A percentile compares a stretch with the other conserved stretches of the same genome.
These are phyloP conservation scores for Leptinotarsa haldemani DNA, from an alignment of 2,888 invertebrate genomes.

Conservation along the genomic window DNA sequence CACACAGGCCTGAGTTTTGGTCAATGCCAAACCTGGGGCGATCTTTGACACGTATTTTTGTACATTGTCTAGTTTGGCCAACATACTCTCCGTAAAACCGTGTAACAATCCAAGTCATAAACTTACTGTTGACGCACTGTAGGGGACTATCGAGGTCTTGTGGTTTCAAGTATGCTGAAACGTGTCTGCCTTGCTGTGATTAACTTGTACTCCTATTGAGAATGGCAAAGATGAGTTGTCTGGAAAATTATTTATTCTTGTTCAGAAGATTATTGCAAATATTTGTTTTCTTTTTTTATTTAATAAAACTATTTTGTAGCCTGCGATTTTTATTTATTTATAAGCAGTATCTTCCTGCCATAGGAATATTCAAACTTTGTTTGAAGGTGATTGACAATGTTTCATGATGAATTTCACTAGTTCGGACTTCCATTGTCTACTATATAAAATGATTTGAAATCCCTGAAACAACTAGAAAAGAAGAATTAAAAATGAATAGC, in stretches of 20 bases:
- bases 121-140: neutral
- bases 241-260: constrained; percentile 44
- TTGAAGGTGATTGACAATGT: too few species aligned
- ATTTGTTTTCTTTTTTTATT: constrained; percentile 9
- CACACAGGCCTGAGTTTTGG: neutral
- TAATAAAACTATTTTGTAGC: constrained; percentile 15
- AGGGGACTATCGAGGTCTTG: neutral
- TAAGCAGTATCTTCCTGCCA: too few species aligned
- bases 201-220: constrained; percentile 45
- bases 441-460: too few species aligned
- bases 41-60: neutral
- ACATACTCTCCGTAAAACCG: neutral
- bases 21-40: neutral
- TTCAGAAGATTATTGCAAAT: constrained; percentile 6
- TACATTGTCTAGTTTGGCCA: neutral
- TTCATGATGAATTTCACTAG: too few species aligned
- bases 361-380: too few species aligned
- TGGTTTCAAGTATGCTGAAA: constrained; percentile 37
- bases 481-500: too few species aligned
- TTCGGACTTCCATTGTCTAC: too few species aligned
- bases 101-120: too few species aligned
- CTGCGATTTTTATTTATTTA: neutral
- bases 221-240: constrained; percentile 39
- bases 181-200: constrained; percentile 56
- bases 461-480: too few species aligned